These are phyloP conservation scores for Drosophila eugracilis DNA, from an alignment of 1,140 invertebrate genomes.

Conservation along the genomic window DNA sequence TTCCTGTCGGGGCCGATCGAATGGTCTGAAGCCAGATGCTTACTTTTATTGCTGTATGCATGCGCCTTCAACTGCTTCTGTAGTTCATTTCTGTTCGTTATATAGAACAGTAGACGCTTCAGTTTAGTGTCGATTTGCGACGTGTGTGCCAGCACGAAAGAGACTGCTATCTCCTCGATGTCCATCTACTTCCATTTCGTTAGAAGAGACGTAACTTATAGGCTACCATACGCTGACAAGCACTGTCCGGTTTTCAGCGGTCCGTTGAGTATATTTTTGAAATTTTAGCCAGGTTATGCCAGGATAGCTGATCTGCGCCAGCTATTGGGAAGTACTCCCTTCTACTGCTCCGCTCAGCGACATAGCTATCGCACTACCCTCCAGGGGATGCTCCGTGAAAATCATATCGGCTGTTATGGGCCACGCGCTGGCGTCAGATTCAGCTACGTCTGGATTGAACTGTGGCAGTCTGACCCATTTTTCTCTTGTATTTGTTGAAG, in stretches of 20 bases:
- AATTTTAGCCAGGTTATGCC: constrained; percentile 12
- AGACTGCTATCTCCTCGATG: no score
- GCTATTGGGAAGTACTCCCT: no score
- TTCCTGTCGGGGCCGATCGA: no score
- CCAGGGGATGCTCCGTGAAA: no score
- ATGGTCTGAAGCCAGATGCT: no score
- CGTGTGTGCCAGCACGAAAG: no score
- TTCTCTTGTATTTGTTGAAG: constrained; percentile 10
- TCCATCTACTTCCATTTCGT: constrained; percentile 15
- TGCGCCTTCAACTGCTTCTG: no score
- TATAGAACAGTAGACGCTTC: no score
- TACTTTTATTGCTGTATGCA: no score
- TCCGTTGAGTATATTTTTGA: constrained; percentile 6
- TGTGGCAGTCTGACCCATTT: no score
- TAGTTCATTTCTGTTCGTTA: no score
- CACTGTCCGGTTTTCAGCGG: background rate
- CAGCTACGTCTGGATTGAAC: constrained; percentile 4
- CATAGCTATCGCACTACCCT: constrained; percentile 11
- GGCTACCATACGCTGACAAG: constrained; percentile 6
- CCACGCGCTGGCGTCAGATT: constrained; percentile 4
- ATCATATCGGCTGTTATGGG: constrained; percentile 4
- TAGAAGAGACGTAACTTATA: background rate
- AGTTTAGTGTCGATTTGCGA: no score
- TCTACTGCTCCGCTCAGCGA: constrained; percentile 4
- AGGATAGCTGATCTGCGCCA: constrained; percentile 1